These are phyloP conservation scores for Eilema depressum DNA, from an alignment of 2,888 invertebrate species.

Conservation along the genomic window DNA sequence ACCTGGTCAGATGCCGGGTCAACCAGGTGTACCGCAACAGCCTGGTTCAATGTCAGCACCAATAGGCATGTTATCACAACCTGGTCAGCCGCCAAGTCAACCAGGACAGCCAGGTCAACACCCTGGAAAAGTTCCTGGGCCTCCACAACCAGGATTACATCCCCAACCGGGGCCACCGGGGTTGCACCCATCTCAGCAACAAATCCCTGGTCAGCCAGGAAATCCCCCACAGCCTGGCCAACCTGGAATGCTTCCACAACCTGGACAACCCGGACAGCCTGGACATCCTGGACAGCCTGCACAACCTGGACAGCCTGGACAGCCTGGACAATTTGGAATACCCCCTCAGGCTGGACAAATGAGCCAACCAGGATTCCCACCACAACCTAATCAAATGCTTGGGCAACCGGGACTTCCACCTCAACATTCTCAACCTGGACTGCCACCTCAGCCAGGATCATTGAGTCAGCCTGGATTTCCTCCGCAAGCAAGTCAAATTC, in stretches of 20 bases:
- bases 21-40: constrained; percentile 46
- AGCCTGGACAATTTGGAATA: constrained; percentile 21
- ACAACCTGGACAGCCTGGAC: constrained; percentile 31
- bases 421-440: constrained; percentile 13
- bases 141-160: constrained; percentile 50
- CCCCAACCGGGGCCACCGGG: constrained; percentile 47
- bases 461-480: constrained; percentile 30
- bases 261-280: constrained; percentile 30
- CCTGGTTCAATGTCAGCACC: constrained; percentile 35
- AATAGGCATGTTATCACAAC: constrained; percentile 18
- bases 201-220: constrained; percentile 28
- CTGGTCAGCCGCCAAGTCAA: constrained; percentile 27
- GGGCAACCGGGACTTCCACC: constrained; percentile 27
- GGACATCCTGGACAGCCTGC: constrained; percentile 18
- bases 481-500: constrained; percentile 31
- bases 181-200: constrained; percentile 29
- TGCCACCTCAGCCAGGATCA: constrained; percentile 30
- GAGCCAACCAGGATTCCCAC: constrained; percentile 29
- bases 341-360: constrained; percentile 28
- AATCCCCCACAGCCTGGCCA: constrained; percentile 28
- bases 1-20: constrained; percentile 40
- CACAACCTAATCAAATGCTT: constrained; percentile 34
- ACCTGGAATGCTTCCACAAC: constrained; percentile 32
- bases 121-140: constrained; percentile 34
- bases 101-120: constrained; percentile 39